Evolutionary conservation across 2,113 vertebrate species (phyloP).

Genomic region (Heterocephalus glaber): DNA sequence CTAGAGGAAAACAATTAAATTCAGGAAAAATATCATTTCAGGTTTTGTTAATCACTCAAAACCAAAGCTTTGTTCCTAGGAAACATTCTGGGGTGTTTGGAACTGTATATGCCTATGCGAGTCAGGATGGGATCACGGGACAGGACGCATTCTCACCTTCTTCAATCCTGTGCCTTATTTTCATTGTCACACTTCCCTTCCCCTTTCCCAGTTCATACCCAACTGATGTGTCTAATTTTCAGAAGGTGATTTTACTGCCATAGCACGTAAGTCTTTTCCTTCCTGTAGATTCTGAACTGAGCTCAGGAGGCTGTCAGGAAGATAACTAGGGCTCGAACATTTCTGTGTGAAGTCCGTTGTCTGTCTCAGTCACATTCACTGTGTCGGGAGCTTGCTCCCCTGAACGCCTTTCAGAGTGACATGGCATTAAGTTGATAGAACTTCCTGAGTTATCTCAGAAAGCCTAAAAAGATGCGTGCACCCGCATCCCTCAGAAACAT

Average conservation of each 20-base stretch:
- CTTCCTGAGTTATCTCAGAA: not conserved
- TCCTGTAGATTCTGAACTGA: not conserved
- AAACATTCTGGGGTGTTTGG: not conserved
- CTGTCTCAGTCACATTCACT: not conserved
- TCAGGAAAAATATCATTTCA: conserved; percentile 9
- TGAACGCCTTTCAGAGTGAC: not conserved
- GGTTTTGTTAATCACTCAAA: not conserved
- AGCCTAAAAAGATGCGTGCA: not conserved
- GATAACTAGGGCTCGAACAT: not conserved
- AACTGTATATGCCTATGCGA: fast-evolving
- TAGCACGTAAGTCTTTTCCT: not conserved
- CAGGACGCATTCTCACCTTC: not conserved
- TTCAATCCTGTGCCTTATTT: not conserved
- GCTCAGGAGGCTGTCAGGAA: not conserved
- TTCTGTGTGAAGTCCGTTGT: not conserved
- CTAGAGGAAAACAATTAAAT: not conserved
- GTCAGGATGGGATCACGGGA: not conserved
- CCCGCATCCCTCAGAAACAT: not conserved
- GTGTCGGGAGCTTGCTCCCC: not conserved
- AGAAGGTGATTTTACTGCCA: not conserved
- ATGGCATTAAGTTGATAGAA: not conserved
- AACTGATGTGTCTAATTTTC: not conserved
- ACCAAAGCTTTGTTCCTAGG: not conserved
- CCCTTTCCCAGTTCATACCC: not conserved
- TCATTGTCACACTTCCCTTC: not conserved